These are phyloP conservation scores for Nemotelus nigrinus DNA, from an alignment of 2,888 invertebrate genomes.

Conservation along the genomic window DNA sequence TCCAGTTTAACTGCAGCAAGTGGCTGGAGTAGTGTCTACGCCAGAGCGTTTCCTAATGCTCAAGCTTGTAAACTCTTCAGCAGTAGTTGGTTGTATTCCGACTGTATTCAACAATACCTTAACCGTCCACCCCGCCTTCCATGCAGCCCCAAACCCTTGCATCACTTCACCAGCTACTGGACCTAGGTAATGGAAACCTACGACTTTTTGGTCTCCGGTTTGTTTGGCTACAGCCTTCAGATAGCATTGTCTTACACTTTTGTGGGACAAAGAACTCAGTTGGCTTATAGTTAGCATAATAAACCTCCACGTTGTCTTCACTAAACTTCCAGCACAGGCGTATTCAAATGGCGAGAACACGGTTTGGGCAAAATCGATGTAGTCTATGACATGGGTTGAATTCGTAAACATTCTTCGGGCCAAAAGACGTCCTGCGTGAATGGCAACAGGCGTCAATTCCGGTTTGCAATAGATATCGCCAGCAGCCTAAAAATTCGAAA, in stretches of 20 bases:
- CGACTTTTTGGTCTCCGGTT: constrained; percentile 75
- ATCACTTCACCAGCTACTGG: constrained; percentile 94
- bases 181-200: constrained; percentile 91
- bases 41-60: constrained; percentile 91
- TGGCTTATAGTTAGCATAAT: constrained; percentile 94
- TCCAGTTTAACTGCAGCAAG: constrained; percentile 87
- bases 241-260: constrained; percentile 87
- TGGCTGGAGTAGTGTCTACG: constrained; percentile 85
- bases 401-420: constrained; percentile 78
- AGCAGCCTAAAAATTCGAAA: too few relatives aligned
- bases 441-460: constrained; percentile 89
- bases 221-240: constrained; percentile 82
- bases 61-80: constrained; percentile 91
- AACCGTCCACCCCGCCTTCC: constrained; percentile 89
- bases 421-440: constrained; percentile 87
- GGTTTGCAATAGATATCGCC: too few relatives aligned
- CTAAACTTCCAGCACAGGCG: constrained; percentile 88
- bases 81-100: constrained; percentile 92
- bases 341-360: constrained; percentile 97
- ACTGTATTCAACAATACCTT: constrained; percentile 84
- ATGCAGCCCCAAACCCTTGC: too few relatives aligned
- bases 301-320: constrained; percentile 85
- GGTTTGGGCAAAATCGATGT: constrained; percentile 89
- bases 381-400: constrained; percentile 77
- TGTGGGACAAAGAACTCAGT: constrained; percentile 95